Evolutionary conservation across 2,888 invertebrate species (phyloP), one percentile per base, ranked within the genome.

Genomic region (Leistus spinibarbis): DNA sequence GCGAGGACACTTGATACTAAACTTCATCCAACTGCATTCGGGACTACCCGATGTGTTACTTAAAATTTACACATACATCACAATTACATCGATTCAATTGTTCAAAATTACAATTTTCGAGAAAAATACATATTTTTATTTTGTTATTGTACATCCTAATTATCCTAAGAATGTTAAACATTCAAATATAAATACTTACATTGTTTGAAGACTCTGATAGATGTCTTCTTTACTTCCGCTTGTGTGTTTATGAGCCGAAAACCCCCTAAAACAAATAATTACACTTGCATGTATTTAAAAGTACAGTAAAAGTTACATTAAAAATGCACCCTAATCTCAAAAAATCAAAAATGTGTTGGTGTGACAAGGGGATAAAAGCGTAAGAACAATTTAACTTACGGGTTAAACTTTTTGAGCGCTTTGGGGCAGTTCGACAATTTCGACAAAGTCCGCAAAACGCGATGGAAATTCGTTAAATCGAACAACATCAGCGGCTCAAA

Each of bases 401-500:
- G 87, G 81, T 95, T 90, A 82, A 91, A 91, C 81, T 89, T 89
- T 78, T 86, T 85, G 68, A 89, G 87, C 16, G 93, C 91, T 85
- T 92, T 93, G 0, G 91, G 89, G 79, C 93, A 93, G 82, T 93
- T 92, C 73, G 97, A 98, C 76, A 98, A 88, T 82, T 93, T 94
- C 5, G 97, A 95, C 71, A 98, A 87, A 0, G 97, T 97, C 83
- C 95, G 94, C 77, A 98, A 88, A 54, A 98, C 98, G 83, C 95
- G 91, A 86, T 95, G 95, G 86, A 99, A 99, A 87, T 98, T 96
- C 70, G 95, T 94, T 79, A 98, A 89, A 85, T 98, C 97, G 84
- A 97, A 99, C 69, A 99, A 88, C 92, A 97, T 96, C n/a, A 92
- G 90, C 0, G 97, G 94, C 82, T 98, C 97, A 85, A 99, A 99